These are phyloP conservation scores for Phylloscopus trochilus DNA, from an alignment of 2,113 vertebrate species.

Conservation along the genomic window DNA sequence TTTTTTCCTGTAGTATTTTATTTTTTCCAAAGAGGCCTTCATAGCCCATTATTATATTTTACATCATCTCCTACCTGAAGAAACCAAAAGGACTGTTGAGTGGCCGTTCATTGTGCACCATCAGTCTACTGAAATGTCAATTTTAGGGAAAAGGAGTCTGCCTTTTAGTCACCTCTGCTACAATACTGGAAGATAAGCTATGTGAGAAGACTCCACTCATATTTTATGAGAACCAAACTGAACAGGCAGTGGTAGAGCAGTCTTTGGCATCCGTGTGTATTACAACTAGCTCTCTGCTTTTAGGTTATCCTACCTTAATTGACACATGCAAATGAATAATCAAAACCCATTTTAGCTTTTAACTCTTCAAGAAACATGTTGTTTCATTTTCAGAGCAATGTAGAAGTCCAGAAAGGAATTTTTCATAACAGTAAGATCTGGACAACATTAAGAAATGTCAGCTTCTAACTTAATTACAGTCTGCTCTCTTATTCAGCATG, in stretches of 20 bases:
- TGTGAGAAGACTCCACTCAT: background rate
- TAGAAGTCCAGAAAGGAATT: background rate
- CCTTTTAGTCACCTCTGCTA: background rate
- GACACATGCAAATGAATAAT: background rate
- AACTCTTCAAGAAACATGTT: background rate
- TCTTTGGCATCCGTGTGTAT: background rate
- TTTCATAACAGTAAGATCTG: background rate
- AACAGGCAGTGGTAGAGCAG: background rate
- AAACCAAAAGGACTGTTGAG: background rate
- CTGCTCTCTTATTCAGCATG: background rate
- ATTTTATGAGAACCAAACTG: background rate
- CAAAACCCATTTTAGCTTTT: background rate
- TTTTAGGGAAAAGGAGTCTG: background rate
- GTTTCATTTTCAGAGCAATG: background rate
- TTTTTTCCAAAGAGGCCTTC: background rate
- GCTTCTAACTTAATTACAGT: background rate
- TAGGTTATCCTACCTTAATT: background rate
- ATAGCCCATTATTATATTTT: background rate
- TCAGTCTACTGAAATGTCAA: background rate
- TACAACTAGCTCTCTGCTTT: background rate
- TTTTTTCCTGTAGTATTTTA: background rate
- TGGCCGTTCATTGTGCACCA: fast-evolving
- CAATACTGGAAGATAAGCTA: background rate
- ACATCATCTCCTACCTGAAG: background rate
- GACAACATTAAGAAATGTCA: background rate